phyloP scores from a whole-genome alignment of 1,140 invertebrate species.

The Dolichoris vasculosae region DNA sequence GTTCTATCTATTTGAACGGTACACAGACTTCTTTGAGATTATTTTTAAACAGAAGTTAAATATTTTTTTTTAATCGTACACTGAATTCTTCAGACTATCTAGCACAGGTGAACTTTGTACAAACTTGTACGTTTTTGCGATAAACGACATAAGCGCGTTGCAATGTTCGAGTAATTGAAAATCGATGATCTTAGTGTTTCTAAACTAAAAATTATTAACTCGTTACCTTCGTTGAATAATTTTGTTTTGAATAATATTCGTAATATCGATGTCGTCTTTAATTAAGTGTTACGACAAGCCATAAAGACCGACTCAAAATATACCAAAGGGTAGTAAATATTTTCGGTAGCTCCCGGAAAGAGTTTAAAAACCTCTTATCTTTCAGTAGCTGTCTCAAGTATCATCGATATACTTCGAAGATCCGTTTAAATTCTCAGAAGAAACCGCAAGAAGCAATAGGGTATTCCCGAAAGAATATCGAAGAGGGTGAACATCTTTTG shows the following conservation, averaged over 20 bases:
- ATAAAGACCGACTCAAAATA: background rate
- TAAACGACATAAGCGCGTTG: no score
- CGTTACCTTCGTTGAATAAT: background rate
- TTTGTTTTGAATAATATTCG: background rate
- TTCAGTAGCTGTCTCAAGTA: slow-evolving; percentile 59
- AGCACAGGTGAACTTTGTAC: background rate
- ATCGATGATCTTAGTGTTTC: background rate
- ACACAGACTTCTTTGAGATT: slow-evolving; percentile 10
- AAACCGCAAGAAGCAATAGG: slow-evolving; percentile 2
- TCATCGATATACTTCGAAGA: slow-evolving; percentile 64
- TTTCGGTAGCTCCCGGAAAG: slow-evolving; percentile 60
- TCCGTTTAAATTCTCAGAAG: slow-evolving; percentile 57
- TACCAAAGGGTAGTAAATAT: slow-evolving; percentile 58
- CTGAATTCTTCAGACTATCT: background rate
- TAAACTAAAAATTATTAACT: background rate
- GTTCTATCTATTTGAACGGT: slow-evolving; percentile 31
- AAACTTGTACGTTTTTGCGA: background rate
- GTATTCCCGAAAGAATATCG: slow-evolving; percentile 50
- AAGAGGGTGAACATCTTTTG: slow-evolving; percentile 2
- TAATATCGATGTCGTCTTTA: background rate
- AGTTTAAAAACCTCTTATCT: slow-evolving; percentile 60
- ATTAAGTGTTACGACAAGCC: slow-evolving; percentile 17
- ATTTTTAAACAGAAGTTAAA: slow-evolving; percentile 26
- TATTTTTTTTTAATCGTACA: background rate
- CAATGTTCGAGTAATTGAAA: background rate